Evolutionary conservation across 2,113 vertebrate genomes (phyloP), one percentile per base, ranked within the genome.

Genomic region (Mohoua ochrocephala): DNA sequence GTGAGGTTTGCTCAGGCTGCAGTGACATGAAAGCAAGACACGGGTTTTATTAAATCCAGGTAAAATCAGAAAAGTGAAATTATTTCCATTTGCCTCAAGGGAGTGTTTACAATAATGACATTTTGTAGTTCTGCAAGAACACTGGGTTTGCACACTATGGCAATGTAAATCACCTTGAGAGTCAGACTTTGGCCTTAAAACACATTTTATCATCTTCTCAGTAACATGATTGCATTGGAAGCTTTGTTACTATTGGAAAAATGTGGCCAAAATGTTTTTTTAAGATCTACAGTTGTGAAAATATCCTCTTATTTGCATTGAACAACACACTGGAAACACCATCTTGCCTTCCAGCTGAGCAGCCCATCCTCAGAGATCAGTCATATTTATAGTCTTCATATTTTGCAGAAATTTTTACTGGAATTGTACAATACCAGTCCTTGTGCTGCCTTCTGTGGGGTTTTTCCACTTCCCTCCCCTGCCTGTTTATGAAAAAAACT

Each of bases 111-210:
- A 59, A 63, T 45, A 54, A 67, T 31, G 8, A 4, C 27, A 18
- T 65, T 65, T 91, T 73, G 4, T 4, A 35, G 24, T 26, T 84
- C 21, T 69, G 13, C 35, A 47, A 61, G 60, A 87, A 39, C 27
- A 28, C 2, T 30, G 8, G 3, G 0, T 75, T 70, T 74, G 24
- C 7, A 37, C 1, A 0, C 8, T 54, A 3, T 39, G 13, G 8
- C 20, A 73, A 33, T 14, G 33, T 39, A 60, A 91, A 70, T 59
- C 53, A 57, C 9, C 28, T 49, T 54, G 19, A 50, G 33, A 84
- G 9, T 33, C 22, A 67, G n/a, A 10, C 83, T 73, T 49, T 59
- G 26, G 7, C 31, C 7, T 60, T 74, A 59, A 27, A 39, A 68
- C 18, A 27, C 1, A 26, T 37, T 76, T 83, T 47, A 68, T 5